These are phyloP conservation scores for Drosophila sulfurigaster DNA, from an alignment of 1,140 invertebrate species.

Conservation along the genomic window DNA sequence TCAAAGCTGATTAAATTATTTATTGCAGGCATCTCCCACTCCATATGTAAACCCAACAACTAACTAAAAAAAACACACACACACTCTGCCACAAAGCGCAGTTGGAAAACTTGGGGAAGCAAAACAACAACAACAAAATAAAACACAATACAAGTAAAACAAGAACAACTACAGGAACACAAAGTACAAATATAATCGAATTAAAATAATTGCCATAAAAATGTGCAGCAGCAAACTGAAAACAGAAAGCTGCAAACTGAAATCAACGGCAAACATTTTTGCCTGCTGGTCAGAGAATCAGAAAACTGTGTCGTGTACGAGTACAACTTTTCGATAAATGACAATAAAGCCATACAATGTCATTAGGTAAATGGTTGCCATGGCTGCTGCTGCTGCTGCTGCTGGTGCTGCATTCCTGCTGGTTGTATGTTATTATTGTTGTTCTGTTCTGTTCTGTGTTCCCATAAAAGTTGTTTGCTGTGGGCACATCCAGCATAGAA, in stretches of 20 bases:
- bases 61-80: background rate
- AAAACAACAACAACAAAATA: conserved; percentile 24
- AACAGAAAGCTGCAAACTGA: conserved; percentile 27
- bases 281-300: conserved; percentile 27
- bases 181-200: conserved; percentile 56
- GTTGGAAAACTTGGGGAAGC: conserved; percentile 40
- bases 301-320: conserved; percentile 57
- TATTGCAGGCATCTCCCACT: background rate
- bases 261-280: conserved; percentile 58
- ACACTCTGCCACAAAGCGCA: conserved; percentile 34
- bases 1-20: conserved; percentile 56
- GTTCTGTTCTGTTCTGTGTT: conserved; percentile 4
- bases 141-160: background rate
- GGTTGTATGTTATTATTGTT: conserved; percentile 40
- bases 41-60: background rate
- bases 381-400: conserved; percentile 5
- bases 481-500: conserved; percentile 27
- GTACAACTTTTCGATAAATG: conserved; percentile 77
- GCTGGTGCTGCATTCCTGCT: background rate
- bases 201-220: conserved; percentile 67
- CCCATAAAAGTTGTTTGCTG: conserved; percentile 66
- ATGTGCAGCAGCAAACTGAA: conserved; percentile 8
- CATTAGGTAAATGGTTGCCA: conserved; percentile 71
- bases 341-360: conserved; percentile 77
- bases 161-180: conserved; percentile 11